Base-by-base conservation (phyloP, 2,113 vertebrate genomes). In the Anarhynchus alexandrinus region DNA sequence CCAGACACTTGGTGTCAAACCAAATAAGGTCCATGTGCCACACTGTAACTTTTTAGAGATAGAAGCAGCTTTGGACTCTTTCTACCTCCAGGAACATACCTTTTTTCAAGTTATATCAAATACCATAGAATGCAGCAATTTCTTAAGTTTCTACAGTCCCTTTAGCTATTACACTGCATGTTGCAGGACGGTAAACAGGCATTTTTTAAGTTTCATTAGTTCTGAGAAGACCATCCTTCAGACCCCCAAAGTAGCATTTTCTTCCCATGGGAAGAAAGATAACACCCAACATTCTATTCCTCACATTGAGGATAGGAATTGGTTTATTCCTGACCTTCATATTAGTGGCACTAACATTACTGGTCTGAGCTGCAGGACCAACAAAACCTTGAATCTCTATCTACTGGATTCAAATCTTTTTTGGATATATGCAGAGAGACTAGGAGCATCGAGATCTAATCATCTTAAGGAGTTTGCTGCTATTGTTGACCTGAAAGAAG, bases 331-430 rank as follows among this genome's bases (percentile, higher is more conserved):
- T 80, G 86, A 95, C 47, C 55, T 96, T 93, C 92, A 71, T 82
- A 70, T 65, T 65, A 95, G 51, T 64, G 93, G 58, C 59, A 97
- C 74, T 16, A 54, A 95, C 92, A 96, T 99, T 97, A 98, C 98
- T 6, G 99, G 99, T 92, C 98, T 99, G 64, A 98, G 98, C 74
- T 99, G 99, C 97, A 98, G 98, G 94, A 99, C 99, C 96, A 99
- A 99, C 98, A 99, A 99, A 97, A 99, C 99, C 40, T 98, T 99
- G 96, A 98, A 99, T 95, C 99, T 99, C 62, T 99, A 99, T 86
- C 95, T 99, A 57, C 96, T 99, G 97, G 99, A 99, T 94, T 98
- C 99, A 1, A 98, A 98, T 85, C 97, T 99, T 26, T 99, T 99
- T 97, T 99, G 99, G 99, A 97, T 98, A n/a, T 99, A 99, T 32